phyloP scores from a whole-genome alignment of 2,888 invertebrate species.

The Ochlodes sylvanus region DNA sequence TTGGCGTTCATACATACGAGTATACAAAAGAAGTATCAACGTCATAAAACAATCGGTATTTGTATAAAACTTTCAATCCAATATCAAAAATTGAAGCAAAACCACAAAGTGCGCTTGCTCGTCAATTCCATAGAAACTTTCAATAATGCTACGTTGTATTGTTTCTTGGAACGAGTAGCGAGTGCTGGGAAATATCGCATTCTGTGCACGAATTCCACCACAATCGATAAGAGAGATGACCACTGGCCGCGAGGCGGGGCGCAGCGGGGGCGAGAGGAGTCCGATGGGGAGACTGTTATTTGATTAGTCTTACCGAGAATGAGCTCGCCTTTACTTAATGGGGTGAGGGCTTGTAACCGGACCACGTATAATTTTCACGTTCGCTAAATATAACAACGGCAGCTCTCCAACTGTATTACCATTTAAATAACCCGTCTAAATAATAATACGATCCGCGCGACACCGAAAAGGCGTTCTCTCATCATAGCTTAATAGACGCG shows the following conservation, averaged over 20 bases:
- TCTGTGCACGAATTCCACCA: constrained; percentile 85
- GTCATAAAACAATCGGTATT: background rate
- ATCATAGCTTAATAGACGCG: constrained; percentile 83
- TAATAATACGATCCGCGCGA: constrained; percentile 66
- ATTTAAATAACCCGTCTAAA: constrained; percentile 47
- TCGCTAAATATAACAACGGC: constrained; percentile 50
- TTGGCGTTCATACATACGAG: background rate
- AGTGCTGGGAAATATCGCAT: constrained; percentile 82
- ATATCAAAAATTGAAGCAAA: background rate
- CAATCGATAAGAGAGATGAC: constrained; percentile 85
- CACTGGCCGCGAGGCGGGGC: constrained; percentile 76
- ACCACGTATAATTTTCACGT: constrained; percentile 78
- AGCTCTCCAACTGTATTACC: constrained; percentile 17
- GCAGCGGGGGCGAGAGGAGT: constrained; percentile 53
- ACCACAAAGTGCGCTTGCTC: background rate
- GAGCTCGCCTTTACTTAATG: constrained; percentile 83
- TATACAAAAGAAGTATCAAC: background rate
- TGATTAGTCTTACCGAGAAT: constrained; percentile 86
- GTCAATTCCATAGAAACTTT: constrained; percentile 1
- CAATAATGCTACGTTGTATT: constrained; percentile 44
- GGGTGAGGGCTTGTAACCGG: constrained; percentile 83
- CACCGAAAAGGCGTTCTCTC: constrained; percentile 73
- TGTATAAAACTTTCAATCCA: background rate
- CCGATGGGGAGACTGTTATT: constrained; percentile 82
- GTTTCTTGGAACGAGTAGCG: constrained; percentile 57